Percentiles rank a stretch among this genome's conserved stretches.
Evolutionary conservation across 2,888 invertebrate species (phyloP).

Genomic region (Athripsodes cinereus): DNA sequence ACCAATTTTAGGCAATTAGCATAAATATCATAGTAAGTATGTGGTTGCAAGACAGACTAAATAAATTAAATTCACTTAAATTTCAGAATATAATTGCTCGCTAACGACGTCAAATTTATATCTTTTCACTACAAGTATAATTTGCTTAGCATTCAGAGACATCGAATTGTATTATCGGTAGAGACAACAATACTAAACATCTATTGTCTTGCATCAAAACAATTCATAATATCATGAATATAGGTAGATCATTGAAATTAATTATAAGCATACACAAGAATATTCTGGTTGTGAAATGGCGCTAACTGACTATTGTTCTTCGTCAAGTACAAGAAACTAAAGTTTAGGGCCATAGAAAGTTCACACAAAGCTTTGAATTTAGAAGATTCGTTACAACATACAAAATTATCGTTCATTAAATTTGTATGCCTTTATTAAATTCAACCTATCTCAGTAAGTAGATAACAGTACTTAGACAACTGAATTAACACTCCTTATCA

Average conservation of each 20-base stretch:
- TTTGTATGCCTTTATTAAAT: neutral
- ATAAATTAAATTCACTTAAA: too few species aligned
- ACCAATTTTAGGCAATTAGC: too few species aligned
- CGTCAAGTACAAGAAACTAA: neutral
- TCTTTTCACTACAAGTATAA: too few species aligned
- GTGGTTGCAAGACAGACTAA: too few species aligned
- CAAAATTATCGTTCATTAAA: neutral
- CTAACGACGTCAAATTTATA: too few species aligned
- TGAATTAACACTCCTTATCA: too few species aligned
- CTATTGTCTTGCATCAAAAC: neutral
- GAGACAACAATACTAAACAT: neutral
- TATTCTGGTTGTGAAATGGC: constrained; percentile 1
- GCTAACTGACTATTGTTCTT: constrained; percentile 1
- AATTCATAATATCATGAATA: neutral
- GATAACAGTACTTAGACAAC: too few species aligned
- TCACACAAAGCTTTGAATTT: neutral
- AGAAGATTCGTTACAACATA: neutral
- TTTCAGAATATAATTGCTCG: too few species aligned
- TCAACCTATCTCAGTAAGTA: neutral
- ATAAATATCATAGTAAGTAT: too few species aligned
- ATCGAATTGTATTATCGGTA: too few species aligned
- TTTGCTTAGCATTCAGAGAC: too few species aligned
- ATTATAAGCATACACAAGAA: neutral
- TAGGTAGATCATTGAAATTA: constrained; percentile 1
- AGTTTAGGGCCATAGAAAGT: neutral